Base-by-base conservation (phyloP, 2,113 vertebrate genomes). In the Promerops cafer region DNA sequence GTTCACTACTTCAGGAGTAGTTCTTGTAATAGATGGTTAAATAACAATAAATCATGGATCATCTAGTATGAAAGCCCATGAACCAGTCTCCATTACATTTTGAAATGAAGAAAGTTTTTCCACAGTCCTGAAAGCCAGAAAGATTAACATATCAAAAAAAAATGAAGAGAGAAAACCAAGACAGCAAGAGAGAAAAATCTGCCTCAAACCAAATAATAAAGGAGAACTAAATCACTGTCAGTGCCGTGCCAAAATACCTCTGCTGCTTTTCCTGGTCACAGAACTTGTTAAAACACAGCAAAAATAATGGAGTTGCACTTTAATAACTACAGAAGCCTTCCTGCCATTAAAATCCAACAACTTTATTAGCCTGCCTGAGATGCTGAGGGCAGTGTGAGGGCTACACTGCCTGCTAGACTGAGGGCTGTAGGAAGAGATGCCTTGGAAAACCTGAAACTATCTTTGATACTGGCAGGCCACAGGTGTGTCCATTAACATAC, bases 231-330 rank as follows among this genome's bases (percentile, higher is more conserved):
- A 95, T 70, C 72, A 93, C 78, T 52, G 88, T 66, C 75, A 74
- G 65, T 27, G 57, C 64, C 2, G 13, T 87, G 63, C 83, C 96
- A 93, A 79, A 86, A 94, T 64, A 81, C 65, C 83, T 89, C 65
- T 20, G 85, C 63, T 96, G 61, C 39, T 89, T 88, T 95, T 93
- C 93, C 74, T 53, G 86, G 63, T 84, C 91, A 49, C 53, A 74
- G 65, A 95, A 96, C 85, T 84, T 94, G 85, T 96, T 96, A 96
- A 97, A 95, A 94, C 83, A 89, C 84, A 93, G 81, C 88, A 81
- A 56, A 94, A 80, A 53, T 33, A 85, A 84, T 13, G 18, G 28
- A 85, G 83, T 35, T 19, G 68, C 42, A 3, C 52, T 68, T 85
- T 70, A 90, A 85, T 95, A 96, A 85, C 63, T 44, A 63, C n/a